phyloP scores from a whole-genome alignment of 92 coral and sea anemone species.

The Epizoanthus ramosus region DNA sequence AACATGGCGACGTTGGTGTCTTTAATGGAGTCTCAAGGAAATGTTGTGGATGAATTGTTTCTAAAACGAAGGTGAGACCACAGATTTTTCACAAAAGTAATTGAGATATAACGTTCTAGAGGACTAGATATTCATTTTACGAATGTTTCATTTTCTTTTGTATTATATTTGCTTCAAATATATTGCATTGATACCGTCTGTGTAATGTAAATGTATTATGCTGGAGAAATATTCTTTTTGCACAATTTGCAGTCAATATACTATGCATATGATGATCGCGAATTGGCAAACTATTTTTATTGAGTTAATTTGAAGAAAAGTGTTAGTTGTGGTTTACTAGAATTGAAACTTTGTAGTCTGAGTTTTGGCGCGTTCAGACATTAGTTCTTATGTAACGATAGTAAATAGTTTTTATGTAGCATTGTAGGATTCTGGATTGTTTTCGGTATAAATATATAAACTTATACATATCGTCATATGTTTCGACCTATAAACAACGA shows the following conservation, averaged over 20 bases:
- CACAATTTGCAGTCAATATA: not conserved
- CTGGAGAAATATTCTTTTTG: not conserved
- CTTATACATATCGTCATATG: too few relatives aligned
- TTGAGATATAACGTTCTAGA: not conserved
- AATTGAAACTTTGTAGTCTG: too few relatives aligned
- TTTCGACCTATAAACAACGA: too few relatives aligned
- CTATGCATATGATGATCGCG: not conserved
- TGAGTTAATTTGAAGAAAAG: too few relatives aligned
- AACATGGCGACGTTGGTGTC: conserved; percentile 95
- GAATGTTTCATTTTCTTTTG: not conserved
- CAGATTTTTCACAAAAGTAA: not conserved
- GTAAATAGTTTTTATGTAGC: too few relatives aligned
- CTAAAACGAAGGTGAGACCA: conserved; percentile 71
- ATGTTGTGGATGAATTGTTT: conserved; percentile 81
- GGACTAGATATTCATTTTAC: not conserved
- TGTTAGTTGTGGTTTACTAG: too few relatives aligned
- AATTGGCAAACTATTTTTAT: not conserved
- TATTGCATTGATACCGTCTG: not conserved
- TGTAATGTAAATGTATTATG: too few relatives aligned
- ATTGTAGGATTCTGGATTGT: too few relatives aligned
- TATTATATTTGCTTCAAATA: not conserved
- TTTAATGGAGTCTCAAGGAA: conserved; percentile 63
- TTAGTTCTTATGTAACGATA: too few relatives aligned
- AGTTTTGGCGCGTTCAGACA: too few relatives aligned
- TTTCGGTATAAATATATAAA: too few relatives aligned